These are phyloP conservation scores for Plutomurus gul DNA, from an alignment of 1,140 invertebrate genomes.

Conservation along the genomic window DNA sequence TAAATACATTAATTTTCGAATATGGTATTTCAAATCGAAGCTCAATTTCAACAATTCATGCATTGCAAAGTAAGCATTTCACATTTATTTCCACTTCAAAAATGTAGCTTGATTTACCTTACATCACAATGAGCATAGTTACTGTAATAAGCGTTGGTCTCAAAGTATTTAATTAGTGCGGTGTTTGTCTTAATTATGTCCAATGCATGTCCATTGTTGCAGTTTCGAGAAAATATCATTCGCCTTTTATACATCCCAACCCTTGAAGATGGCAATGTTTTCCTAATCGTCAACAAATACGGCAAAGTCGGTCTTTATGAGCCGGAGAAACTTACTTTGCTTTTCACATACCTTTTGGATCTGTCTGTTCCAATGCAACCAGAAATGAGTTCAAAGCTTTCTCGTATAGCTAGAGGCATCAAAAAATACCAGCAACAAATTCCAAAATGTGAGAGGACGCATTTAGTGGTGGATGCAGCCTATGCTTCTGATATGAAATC, in stretches of 20 bases:
- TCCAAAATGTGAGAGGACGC: slow-evolving; percentile 49
- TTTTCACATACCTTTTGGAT: slow-evolving; percentile 50
- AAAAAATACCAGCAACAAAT: neutral
- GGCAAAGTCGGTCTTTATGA: slow-evolving; percentile 52
- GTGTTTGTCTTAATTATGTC: neutral
- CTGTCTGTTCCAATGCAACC: slow-evolving; percentile 45
- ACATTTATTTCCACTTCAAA: neutral
- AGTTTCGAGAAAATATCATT: slow-evolving; percentile 52
- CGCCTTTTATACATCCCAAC: slow-evolving; percentile 44
- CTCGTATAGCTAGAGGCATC: neutral
- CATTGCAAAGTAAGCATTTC: slow-evolving; percentile 50
- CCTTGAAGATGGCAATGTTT: slow-evolving; percentile 15
- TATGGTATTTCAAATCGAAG: slow-evolving; percentile 51
- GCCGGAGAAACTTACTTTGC: slow-evolving; percentile 26
- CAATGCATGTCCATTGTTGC: neutral
- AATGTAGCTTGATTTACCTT: too few species aligned
- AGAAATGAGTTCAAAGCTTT: neutral
- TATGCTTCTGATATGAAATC: slow-evolving; percentile 36
- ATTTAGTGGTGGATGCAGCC: slow-evolving; percentile 50
- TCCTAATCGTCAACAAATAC: slow-evolving; percentile 51
- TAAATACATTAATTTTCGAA: too few species aligned
- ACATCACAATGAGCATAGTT: neutral
- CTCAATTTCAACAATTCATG: slow-evolving; percentile 48
- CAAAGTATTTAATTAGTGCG: neutral
- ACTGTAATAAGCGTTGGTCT: neutral